Evolutionary conservation across 2,797 vertebrate genomes (phyloP).

Genomic region (Neostethus bicornis): DNA sequence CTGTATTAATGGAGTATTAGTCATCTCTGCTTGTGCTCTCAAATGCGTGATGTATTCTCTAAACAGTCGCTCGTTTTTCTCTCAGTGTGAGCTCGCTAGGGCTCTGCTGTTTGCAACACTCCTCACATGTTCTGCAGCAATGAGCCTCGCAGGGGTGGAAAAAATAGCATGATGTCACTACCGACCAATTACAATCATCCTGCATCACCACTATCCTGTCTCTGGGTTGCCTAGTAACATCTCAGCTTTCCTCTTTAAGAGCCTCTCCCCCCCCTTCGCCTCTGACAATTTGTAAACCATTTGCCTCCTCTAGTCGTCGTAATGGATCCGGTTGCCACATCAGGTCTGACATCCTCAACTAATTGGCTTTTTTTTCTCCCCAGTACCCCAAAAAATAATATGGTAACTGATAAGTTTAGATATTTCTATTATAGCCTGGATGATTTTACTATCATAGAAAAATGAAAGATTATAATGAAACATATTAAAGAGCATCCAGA

Average conservation of each 20-base stretch:
- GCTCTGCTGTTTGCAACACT: conserved; percentile 66
- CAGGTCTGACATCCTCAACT: conserved; percentile 50
- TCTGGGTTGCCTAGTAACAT: conserved; percentile 80
- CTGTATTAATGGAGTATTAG: conserved; percentile 58
- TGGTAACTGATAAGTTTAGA: neutral
- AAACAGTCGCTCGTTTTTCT: conserved; percentile 54
- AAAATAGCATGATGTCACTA: conserved; percentile 81
- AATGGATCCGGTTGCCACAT: conserved; percentile 69
- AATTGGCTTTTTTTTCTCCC: conserved; percentile 18
- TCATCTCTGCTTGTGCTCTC: conserved; percentile 27
- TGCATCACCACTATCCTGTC: conserved; percentile 75
- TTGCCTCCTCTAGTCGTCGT: conserved; percentile 67
- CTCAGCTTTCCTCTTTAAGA: conserved; percentile 67
- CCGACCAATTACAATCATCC: conserved; percentile 82
- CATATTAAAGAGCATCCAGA: neutral
- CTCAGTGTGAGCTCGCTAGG: conserved; percentile 56
- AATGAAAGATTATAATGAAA: neutral
- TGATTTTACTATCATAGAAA: neutral
- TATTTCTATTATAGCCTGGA: neutral
- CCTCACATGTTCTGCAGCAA: conserved; percentile 76
- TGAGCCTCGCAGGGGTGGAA: conserved; percentile 64
- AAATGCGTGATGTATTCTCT: conserved; percentile 11
- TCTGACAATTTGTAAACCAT: conserved; percentile 68
- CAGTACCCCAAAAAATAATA: neutral
- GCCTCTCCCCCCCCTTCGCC: conserved; percentile 41